Conservation (phyloP, 1,140 invertebrate genomes). For the Drosophila ananassae region DNA sequence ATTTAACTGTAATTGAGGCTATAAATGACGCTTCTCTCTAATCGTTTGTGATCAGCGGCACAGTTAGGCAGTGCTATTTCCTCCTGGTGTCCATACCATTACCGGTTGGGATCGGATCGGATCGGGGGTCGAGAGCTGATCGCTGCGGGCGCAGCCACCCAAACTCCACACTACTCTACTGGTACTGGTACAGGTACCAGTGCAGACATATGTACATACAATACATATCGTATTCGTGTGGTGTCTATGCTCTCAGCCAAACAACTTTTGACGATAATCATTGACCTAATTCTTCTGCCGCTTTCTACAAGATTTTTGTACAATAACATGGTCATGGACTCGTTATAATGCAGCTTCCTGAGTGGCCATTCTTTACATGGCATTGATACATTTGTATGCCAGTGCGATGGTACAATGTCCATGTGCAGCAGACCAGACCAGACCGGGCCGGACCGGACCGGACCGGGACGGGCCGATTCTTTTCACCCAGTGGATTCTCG, state of each 20-base stretch:
- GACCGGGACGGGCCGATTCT: slow-evolving; percentile 2
- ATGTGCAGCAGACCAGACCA: slow-evolving; percentile 43
- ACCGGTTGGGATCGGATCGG: slow-evolving; percentile 26
- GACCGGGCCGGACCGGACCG: slow-evolving; percentile 13
- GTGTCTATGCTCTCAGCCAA: slow-evolving; percentile 45
- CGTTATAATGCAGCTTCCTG: slow-evolving; percentile 54
- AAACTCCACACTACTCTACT: slow-evolving; percentile 3
- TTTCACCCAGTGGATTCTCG: slow-evolving; percentile 5
- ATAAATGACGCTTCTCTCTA: slow-evolving; percentile 40
- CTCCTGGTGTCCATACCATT: slow-evolving; percentile 35
- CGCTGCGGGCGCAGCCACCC: slow-evolving; percentile 34
- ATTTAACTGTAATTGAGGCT: slow-evolving; percentile 46
- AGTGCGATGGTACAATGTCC: slow-evolving; percentile 11
- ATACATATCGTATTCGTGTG: not conserved
- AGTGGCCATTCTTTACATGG: slow-evolving; percentile 47
- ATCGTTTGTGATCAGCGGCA: slow-evolving; percentile 47
- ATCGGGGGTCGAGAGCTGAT: slow-evolving; percentile 32
- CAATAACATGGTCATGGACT: slow-evolving; percentile 61
- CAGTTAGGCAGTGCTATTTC: slow-evolving; percentile 45
- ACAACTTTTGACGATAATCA: slow-evolving; percentile 60
- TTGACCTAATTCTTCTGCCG: slow-evolving; percentile 61
- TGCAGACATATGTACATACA: too few species aligned
- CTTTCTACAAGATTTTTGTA: slow-evolving; percentile 61
- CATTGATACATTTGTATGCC: slow-evolving; percentile 25
- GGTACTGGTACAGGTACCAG: too few species aligned